These are phyloP conservation scores for Hippoglossus stenolepis DNA, from an alignment of 2,113 vertebrate genomes.

Conservation along the genomic window DNA sequence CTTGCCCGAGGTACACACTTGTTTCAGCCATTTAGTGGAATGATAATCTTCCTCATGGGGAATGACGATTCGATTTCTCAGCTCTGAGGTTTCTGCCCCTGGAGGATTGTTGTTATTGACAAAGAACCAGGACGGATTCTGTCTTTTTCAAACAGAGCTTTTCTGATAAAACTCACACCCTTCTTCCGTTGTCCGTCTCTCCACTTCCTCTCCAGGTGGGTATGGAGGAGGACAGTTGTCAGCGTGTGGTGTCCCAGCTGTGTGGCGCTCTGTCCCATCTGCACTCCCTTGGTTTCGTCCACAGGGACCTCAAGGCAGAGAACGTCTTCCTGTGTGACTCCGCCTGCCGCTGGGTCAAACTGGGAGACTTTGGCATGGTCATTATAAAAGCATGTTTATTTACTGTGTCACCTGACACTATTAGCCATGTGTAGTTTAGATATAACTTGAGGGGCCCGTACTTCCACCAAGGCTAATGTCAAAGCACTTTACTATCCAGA, in stretches of 20 bases:
- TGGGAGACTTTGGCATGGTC: slow-evolving; percentile 90
- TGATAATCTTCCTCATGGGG: neutral
- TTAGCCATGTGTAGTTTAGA: too few species aligned
- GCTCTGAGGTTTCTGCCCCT: neutral
- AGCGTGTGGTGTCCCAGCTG: slow-evolving; percentile 86
- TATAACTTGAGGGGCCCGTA: too few species aligned
- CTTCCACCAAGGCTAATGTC: too few species aligned
- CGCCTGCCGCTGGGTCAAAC: slow-evolving; percentile 85
- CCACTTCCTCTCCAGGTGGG: slow-evolving; percentile 53
- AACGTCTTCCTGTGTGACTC: slow-evolving; percentile 90
- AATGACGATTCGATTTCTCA: neutral
- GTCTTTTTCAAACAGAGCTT: neutral
- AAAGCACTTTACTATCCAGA: too few species aligned
- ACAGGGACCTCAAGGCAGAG: slow-evolving; percentile 91
- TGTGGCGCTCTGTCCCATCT: slow-evolving; percentile 88
- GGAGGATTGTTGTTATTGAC: too few species aligned
- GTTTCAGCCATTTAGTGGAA: too few species aligned
- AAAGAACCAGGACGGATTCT: neutral
- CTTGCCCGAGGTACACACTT: slow-evolving; percentile 65
- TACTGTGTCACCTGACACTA: too few species aligned
- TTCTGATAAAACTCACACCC: neutral
- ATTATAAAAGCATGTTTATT: slow-evolving; percentile 2
- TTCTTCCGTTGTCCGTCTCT: neutral
- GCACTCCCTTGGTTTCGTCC: slow-evolving; percentile 88
- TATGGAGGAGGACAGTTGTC: slow-evolving; percentile 83